These are phyloP conservation scores for Diploscapter pachys DNA, from an alignment of 1,140 invertebrate species.

Conservation along the genomic window DNA sequence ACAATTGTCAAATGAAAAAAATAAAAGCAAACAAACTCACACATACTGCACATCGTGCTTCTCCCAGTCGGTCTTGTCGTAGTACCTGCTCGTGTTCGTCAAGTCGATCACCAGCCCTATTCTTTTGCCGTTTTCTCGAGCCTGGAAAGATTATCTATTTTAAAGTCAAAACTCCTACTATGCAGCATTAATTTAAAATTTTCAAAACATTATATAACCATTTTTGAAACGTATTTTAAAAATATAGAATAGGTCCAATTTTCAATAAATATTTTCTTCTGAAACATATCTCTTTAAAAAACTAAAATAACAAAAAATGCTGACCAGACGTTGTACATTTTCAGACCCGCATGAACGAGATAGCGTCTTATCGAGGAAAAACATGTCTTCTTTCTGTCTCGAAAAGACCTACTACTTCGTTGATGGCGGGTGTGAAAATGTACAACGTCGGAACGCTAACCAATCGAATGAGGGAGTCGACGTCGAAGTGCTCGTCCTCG, in stretches of 20 bases:
- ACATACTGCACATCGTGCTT: constrained; percentile 60
- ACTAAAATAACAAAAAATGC: no score
- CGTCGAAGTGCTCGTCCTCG: constrained; percentile 16
- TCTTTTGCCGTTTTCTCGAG: constrained; percentile 17
- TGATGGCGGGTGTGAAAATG: not conserved
- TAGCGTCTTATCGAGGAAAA: no score
- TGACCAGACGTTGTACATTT: no score
- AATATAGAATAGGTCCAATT: no score
- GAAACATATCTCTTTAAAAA: no score
- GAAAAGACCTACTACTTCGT: no score
- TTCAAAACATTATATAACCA: no score
- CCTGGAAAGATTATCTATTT: constrained; percentile 4
- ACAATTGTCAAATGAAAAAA: not conserved
- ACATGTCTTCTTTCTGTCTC: not conserved
- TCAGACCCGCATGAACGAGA: no score
- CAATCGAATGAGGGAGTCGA: constrained; percentile 10
- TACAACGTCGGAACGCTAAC: not conserved
- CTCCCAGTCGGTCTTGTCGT: constrained; percentile 62
- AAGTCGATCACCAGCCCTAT: constrained; percentile 70
- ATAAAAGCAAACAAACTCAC: constrained; percentile 1
- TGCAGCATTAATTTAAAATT: no score
- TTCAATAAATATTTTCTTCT: no score
- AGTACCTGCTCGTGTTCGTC: constrained; percentile 70
- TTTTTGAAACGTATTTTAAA: no score
- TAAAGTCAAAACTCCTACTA: no score